Base-by-base conservation (phyloP, 2,888 invertebrate species). In the Embidobia sp. region DNA sequence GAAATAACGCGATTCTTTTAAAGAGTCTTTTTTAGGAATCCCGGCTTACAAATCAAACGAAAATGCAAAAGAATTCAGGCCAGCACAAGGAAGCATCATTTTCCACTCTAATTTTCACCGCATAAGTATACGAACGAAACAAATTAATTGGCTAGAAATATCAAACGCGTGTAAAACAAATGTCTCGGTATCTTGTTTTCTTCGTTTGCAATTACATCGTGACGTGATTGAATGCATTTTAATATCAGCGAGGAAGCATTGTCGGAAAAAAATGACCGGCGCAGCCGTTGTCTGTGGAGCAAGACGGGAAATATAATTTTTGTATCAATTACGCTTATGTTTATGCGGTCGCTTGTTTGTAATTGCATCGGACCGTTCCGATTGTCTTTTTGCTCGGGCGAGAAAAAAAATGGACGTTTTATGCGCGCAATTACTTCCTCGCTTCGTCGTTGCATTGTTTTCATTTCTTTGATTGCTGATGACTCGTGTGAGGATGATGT, bases 101-200 rank as follows among this genome's bases (percentile, higher is more conserved):
- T 64, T 64, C 49, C 51, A 64, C 64, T 64, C 64, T 51, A 13
- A 42, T 64, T 64, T 64, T 64, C 26, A 51, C 31, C 31, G 7
- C 13, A 64, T 64, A n/a, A n/a, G n/a, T n/a, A n/a, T n/a, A n/a
- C n/a, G n/a, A n/a, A n/a, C n/a, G n/a, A n/a, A n/a, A n/a, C n/a
- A n/a, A n/a, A n/a, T n/a, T n/a, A n/a, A n/a, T n/a, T n/a, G n/a
- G n/a, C n/a, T n/a, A n/a, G n/a, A n/a, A n/a, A n/a, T n/a, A n/a
- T n/a, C n/a, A n/a, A n/a, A n/a, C n/a, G n/a, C n/a, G n/a, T n/a
- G n/a, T n/a, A n/a, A n/a, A n/a, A n/a, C n/a, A n/a, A n/a, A n/a
- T n/a, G n/a, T n/a, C n/a, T n/a, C n/a, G n/a, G n/a, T n/a, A n/a
- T n/a, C n/a, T n/a, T n/a, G n/a, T n/a, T n/a, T n/a, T n/a, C n/a